These are phyloP conservation scores for Plectus sambesii DNA, from an alignment of 1,140 invertebrate genomes.

Conservation along the genomic window DNA sequence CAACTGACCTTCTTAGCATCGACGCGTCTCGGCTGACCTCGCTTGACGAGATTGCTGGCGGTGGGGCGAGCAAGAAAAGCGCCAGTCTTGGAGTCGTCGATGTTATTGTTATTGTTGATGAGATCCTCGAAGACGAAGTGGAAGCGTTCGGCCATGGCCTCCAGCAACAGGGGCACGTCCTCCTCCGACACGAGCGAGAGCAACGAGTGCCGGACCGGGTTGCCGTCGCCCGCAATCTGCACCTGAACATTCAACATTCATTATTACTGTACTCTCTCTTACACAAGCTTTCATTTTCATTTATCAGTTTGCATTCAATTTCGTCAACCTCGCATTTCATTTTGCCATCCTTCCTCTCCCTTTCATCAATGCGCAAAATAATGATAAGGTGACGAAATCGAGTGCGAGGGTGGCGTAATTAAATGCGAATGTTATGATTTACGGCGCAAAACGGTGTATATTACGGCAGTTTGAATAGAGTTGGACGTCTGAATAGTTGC, in stretches of 20 bases:
- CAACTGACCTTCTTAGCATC: too few species aligned
- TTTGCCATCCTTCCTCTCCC: constrained; percentile 14
- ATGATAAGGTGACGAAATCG: background rate
- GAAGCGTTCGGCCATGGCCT: constrained; percentile 27
- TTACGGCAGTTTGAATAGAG: too few species aligned
- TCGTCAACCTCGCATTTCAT: constrained; percentile 12
- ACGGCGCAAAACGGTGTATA: too few species aligned
- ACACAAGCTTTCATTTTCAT: too few species aligned
- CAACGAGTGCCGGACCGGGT: constrained; percentile 23
- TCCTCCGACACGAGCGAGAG: constrained; percentile 20
- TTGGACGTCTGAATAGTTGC: too few species aligned
- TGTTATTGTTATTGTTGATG: constrained; percentile 2
- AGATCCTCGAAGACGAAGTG: constrained; percentile 20
- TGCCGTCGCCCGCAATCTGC: constrained; percentile 17
- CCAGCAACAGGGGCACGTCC: constrained; percentile 25
- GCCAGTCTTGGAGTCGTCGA: too few species aligned
- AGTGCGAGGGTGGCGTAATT: constrained; percentile 1
- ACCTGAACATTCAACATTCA: too few species aligned
- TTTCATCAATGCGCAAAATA: constrained; percentile 5
- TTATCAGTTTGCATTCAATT: background rate
- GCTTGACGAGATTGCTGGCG: too few species aligned
- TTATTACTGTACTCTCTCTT: too few species aligned
- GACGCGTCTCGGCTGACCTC: too few species aligned
- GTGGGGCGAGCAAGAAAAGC: too few species aligned
- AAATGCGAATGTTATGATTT: too few species aligned